Evolutionary conservation across 2,888 invertebrate genomes (phyloP).

Genomic region (Tachystola acroxantha): DNA sequence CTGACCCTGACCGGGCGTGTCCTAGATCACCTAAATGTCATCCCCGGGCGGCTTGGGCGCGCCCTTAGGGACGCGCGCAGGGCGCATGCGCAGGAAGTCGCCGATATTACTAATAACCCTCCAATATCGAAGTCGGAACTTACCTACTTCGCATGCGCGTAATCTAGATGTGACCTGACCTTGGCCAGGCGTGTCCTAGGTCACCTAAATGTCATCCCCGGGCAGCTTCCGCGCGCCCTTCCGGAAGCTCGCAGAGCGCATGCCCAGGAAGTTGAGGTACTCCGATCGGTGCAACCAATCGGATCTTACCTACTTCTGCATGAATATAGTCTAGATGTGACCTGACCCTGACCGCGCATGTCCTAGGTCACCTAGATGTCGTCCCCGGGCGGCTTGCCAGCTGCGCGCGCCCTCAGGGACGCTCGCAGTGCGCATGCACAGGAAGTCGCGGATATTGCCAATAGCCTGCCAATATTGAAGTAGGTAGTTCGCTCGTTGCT

Average conservation of each 20-base stretch:
- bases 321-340: constrained; percentile 18
- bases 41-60: too few species aligned
- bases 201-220: constrained; percentile 59
- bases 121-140: too few species aligned
- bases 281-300: too few species aligned
- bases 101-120: too few species aligned
- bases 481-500: constrained; percentile 20
- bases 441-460: constrained; percentile 54
- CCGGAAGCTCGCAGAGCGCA: neutral
- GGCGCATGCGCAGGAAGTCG: neutral
- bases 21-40: too few species aligned
- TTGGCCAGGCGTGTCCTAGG: constrained; percentile 59
- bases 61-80: neutral
- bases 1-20: too few species aligned
- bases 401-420: constrained; percentile 17
- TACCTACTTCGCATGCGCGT: too few species aligned
- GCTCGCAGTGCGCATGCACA: constrained; percentile 25
- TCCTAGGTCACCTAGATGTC: constrained; percentile 56
- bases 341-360: constrained; percentile 55
- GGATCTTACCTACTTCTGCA: too few species aligned
- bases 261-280: constrained; percentile 1
- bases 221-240: constrained; percentile 24
- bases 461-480: constrained; percentile 40
- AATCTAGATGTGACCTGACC: constrained; percentile 34
- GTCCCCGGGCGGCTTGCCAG: constrained; percentile 67